Evolutionary conservation across 1,140 invertebrate species (phyloP).

Genomic region (Achroia grisella): DNA sequence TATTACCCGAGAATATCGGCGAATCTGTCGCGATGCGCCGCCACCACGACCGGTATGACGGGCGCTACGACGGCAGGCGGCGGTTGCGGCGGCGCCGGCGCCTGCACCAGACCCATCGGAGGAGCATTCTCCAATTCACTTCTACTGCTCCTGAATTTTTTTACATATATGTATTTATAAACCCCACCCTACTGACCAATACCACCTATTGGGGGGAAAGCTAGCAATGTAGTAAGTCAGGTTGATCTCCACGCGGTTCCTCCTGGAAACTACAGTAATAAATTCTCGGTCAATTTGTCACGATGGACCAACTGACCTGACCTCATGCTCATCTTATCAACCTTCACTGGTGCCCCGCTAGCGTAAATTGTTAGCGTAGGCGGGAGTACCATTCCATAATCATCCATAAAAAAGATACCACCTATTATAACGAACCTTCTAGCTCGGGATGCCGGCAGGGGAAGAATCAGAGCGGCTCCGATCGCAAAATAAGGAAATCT

Average conservation of each 20-base stretch:
- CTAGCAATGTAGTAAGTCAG: no score
- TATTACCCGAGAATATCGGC: conserved; percentile 49
- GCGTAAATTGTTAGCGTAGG: no score
- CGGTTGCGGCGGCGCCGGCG: conserved; percentile 4
- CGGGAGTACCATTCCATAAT: no score
- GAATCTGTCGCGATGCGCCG: conserved; percentile 30
- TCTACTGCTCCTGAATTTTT: conserved; percentile 15
- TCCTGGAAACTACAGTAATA: no score
- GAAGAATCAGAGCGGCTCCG: conserved; percentile 39
- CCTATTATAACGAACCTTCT: conserved; percentile 41
- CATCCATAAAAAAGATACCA: no score
- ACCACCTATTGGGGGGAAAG: no score
- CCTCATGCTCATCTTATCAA: no score
- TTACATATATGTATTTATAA: background rate
- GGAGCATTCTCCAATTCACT: conserved; percentile 14
- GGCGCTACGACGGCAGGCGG: conserved; percentile 5
- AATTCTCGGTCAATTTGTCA: no score
- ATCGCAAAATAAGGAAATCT: conserved; percentile 65
- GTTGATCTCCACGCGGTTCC: no score
- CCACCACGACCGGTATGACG: background rate
- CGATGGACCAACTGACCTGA: no score
- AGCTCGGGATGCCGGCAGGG: conserved; percentile 39
- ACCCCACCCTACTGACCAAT: no score
- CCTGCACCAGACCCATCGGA: background rate
- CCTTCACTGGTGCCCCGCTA: no score